Evolutionary conservation across 2,113 vertebrate genomes (phyloP).

Genomic region (Thalassarche chlororhynchos): DNA sequence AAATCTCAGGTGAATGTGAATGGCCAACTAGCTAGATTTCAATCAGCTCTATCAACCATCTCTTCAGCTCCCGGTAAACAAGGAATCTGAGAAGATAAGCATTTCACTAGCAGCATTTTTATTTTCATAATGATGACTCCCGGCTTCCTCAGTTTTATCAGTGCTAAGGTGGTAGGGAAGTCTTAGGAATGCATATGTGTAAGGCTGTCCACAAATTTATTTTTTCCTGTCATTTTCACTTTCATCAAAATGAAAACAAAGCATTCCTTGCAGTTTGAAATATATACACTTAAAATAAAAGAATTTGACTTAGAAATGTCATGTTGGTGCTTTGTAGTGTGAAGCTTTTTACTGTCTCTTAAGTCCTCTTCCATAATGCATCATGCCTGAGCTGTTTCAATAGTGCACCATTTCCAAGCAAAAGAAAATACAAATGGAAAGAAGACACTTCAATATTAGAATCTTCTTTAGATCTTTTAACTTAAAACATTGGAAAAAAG

Average conservation of each 20-base stretch:
- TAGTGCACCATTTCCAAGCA: not conserved
- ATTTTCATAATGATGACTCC: not conserved
- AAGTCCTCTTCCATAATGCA: not conserved
- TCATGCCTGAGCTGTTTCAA: not conserved
- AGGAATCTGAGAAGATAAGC: not conserved
- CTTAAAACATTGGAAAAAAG: not conserved
- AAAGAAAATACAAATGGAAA: not conserved
- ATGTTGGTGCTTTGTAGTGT: not conserved
- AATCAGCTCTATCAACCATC: not conserved
- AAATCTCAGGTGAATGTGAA: constrained; percentile 23
- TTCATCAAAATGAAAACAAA: not conserved
- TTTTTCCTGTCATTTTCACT: not conserved
- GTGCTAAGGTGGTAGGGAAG: not conserved
- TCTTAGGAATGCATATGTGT: not conserved
- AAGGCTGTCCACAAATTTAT: not conserved
- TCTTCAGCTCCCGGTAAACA: not conserved
- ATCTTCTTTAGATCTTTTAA: not conserved
- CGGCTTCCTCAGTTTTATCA: not conserved
- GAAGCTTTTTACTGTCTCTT: not conserved
- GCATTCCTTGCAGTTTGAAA: not conserved
- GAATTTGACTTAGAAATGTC: not conserved
- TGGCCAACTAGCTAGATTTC: not conserved
- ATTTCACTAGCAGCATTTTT: not conserved
- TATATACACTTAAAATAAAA: not conserved
- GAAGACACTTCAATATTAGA: not conserved